Evolutionary conservation across 2,797 vertebrate genomes (phyloP).

Genomic region (Distichodus sexfasciatus): DNA sequence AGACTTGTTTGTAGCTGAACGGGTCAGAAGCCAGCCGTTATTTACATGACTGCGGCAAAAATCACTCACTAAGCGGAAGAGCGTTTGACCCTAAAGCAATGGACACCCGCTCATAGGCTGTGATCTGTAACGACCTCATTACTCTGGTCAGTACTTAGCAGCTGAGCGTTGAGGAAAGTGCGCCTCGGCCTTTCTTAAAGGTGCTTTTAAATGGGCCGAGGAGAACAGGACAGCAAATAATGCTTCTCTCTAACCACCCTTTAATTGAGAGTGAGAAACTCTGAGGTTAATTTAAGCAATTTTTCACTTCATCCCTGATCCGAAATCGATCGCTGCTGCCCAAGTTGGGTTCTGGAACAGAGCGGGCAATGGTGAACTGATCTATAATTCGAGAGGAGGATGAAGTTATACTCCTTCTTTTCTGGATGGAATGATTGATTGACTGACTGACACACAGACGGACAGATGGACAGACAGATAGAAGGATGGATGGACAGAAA

Average conservation of each 20-base stretch:
- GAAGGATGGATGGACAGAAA: too few relatives aligned
- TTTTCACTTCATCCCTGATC: neutral
- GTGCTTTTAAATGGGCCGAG: neutral
- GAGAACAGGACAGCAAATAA: neutral
- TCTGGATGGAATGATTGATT: too few relatives aligned
- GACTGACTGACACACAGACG: too few relatives aligned
- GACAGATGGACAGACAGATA: too few relatives aligned
- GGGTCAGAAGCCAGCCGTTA: neutral
- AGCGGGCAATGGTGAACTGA: neutral
- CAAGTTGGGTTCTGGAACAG: neutral
- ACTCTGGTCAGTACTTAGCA: neutral
- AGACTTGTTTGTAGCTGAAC: neutral
- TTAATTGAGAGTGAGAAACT: neutral
- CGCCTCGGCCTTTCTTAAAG: too few relatives aligned
- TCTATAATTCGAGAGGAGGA: slow-evolving; percentile 4
- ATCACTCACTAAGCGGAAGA: neutral
- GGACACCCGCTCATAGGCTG: neutral
- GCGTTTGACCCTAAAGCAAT: neutral
- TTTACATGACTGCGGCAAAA: neutral
- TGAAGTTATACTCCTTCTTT: slow-evolving; percentile 1
- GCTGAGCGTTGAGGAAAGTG: neutral
- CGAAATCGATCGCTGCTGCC: neutral
- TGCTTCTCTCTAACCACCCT: neutral
- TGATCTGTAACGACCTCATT: neutral
- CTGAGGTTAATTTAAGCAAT: neutral